Evolutionary conservation across 1,140 invertebrate genomes (phyloP).

Genomic region (Listronotus bonariensis): DNA sequence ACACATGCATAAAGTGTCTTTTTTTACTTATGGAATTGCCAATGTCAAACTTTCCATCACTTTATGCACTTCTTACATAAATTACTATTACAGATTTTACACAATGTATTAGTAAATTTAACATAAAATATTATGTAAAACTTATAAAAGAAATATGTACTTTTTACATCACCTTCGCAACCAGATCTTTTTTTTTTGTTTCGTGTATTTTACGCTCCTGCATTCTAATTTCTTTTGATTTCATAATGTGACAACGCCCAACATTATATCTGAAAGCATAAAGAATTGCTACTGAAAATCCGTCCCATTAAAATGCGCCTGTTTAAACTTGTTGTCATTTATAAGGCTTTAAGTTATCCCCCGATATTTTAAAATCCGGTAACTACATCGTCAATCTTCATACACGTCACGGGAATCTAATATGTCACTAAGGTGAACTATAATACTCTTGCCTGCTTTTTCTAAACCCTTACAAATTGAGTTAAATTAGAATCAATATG

Average conservation of each 20-base stretch:
- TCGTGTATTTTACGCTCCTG: too few species aligned
- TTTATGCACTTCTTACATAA: too few species aligned
- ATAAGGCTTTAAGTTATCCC: constrained; percentile 46
- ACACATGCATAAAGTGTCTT: too few species aligned
- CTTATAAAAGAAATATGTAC: too few species aligned
- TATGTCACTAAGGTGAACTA: constrained; percentile 25
- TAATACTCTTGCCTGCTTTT: constrained; percentile 15
- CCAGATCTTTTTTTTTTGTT: too few species aligned
- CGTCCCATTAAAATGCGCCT: constrained; percentile 35
- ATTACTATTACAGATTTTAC: too few species aligned
- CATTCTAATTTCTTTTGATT: background rate
- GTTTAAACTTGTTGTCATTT: constrained; percentile 45
- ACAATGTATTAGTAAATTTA: too few species aligned
- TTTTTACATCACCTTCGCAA: too few species aligned
- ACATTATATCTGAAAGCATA: constrained; percentile 22
- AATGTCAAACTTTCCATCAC: too few species aligned
- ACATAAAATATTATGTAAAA: too few species aligned
- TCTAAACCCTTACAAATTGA: background rate
- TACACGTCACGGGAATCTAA: constrained; percentile 29
- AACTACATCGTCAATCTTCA: constrained; percentile 41
- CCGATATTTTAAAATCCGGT: constrained; percentile 42
- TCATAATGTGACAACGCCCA: constrained; percentile 16
- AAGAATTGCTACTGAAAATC: constrained; percentile 25
- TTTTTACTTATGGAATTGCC: too few species aligned
- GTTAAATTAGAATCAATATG: too few species aligned